A percentile compares a stretch with the other conserved stretches of the same genome.
phyloP scores from a whole-genome alignment of 23 tunicate species.

The Trididemnum miniatum region DNA sequence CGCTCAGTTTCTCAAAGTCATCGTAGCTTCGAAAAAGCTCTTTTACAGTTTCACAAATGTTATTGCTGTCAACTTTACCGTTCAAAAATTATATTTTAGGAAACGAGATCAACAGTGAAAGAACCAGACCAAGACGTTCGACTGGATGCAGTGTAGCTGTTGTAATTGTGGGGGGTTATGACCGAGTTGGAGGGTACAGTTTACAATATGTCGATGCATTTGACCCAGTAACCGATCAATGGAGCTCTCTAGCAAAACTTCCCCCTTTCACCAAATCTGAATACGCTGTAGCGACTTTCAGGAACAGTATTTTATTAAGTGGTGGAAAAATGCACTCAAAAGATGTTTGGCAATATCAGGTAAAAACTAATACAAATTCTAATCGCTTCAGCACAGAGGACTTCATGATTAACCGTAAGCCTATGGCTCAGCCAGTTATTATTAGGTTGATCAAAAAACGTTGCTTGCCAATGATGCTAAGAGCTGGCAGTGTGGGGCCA shows the following conservation, averaged over 20 bases:
- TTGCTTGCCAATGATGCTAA: too few relatives aligned
- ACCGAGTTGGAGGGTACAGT: conserved; percentile 96
- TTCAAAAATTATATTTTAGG: conserved; percentile 13
- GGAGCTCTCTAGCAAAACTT: conserved; percentile 92
- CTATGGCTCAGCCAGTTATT: too few relatives aligned
- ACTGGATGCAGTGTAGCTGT: conserved; percentile 90
- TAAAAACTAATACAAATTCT: too few relatives aligned
- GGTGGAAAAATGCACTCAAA: conserved; percentile 93
- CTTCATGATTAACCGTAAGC: too few relatives aligned
- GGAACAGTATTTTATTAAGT: conserved; percentile 92
- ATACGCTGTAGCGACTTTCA: conserved; percentile 85
- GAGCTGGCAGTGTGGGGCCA: too few relatives aligned
- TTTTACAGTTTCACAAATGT: too few relatives aligned
- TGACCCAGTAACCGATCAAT: conserved; percentile 80
- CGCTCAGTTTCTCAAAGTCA: too few relatives aligned
- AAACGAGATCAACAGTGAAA: conserved; percentile 84
- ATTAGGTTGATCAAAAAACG: too few relatives aligned
- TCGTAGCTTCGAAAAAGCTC: too few relatives aligned
- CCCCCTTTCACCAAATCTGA: conserved; percentile 96
- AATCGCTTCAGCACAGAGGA: too few relatives aligned
- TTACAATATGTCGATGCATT: conserved; percentile 96
- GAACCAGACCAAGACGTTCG: conserved; percentile 87
- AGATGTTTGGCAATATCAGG: conserved; percentile 99
- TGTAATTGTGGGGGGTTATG: conserved; percentile 92
- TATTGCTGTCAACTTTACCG: background rate